These are phyloP conservation scores for Gymnoscopelus braueri DNA, from an alignment of 2,797 vertebrate species.

Conservation along the genomic window DNA sequence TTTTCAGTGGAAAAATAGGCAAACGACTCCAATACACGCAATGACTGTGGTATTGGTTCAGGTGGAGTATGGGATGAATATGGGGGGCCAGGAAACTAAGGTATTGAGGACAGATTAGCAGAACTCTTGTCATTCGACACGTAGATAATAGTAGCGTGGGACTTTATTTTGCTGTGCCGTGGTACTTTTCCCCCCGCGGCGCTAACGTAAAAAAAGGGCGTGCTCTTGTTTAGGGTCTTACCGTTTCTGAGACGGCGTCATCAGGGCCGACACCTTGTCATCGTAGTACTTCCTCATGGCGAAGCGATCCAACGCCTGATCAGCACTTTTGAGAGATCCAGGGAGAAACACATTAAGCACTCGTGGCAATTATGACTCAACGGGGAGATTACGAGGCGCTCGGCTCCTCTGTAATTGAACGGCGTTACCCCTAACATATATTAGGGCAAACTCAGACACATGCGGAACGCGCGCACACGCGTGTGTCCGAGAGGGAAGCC, in stretches of 20 bases:
- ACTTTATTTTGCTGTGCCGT: not conserved
- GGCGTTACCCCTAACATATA: conserved; percentile 59
- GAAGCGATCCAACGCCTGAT: conserved; percentile 96
- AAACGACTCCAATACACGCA: conserved; percentile 36
- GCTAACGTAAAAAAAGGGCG: conserved; percentile 31
- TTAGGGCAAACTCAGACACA: conserved; percentile 35
- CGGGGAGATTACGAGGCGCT: conserved; percentile 52
- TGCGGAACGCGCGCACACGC: conserved; percentile 25
- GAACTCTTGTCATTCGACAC: conserved; percentile 13
- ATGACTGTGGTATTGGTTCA: conserved; percentile 32
- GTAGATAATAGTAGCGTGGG: conserved; percentile 5
- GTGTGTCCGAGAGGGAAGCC: not conserved
- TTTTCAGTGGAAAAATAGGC: conserved; percentile 17
- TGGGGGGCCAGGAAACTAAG: conserved; percentile 10
- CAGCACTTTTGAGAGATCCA: conserved; percentile 86
- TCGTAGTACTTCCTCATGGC: conserved; percentile 99
- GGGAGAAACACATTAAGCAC: conserved; percentile 56
- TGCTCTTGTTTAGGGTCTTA: conserved; percentile 71
- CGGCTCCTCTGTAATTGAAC: conserved; percentile 58
- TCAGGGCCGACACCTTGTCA: conserved; percentile 93
- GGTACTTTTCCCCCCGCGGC: not conserved
- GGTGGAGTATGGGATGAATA: conserved; percentile 32
- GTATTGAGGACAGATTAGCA: not conserved
- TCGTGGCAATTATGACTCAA: conserved; percentile 66
- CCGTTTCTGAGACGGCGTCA: conserved; percentile 97